Conservation (phyloP, 2,113 vertebrate species). For the Jacana jacana region DNA sequence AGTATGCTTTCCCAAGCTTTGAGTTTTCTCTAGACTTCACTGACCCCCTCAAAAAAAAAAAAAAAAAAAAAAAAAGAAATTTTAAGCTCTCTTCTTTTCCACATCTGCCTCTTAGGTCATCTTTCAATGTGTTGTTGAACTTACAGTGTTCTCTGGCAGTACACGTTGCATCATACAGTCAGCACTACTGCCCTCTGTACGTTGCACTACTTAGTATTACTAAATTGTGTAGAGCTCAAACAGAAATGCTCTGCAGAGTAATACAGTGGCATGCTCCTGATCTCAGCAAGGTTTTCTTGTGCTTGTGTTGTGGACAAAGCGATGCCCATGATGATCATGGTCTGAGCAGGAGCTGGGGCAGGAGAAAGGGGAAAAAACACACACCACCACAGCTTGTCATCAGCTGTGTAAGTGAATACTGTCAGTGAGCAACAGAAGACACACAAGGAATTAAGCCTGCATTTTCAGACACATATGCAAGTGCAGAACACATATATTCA, state of each 20-base stretch:
- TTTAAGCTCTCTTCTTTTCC: not conserved
- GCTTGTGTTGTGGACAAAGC: not conserved
- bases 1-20: not conserved
- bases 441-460: not conserved
- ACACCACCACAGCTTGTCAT: not conserved
- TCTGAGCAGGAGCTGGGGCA: no score
- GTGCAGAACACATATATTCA: not conserved
- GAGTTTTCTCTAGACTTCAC: not conserved
- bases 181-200: not conserved
- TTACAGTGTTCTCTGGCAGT: not conserved
- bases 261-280: not conserved
- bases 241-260: not conserved
- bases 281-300: not conserved
- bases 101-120: not conserved
- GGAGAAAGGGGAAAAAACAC: no score
- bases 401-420: not conserved
- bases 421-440: not conserved
- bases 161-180: not conserved
- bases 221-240: not conserved
- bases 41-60: not conserved
- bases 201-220: not conserved
- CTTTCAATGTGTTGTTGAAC: not conserved
- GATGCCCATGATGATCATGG: no score
- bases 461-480: not conserved
- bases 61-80: not conserved